Evolutionary conservation across 2,113 vertebrate species (phyloP).

Genomic region (Jaculus jaculus): DNA sequence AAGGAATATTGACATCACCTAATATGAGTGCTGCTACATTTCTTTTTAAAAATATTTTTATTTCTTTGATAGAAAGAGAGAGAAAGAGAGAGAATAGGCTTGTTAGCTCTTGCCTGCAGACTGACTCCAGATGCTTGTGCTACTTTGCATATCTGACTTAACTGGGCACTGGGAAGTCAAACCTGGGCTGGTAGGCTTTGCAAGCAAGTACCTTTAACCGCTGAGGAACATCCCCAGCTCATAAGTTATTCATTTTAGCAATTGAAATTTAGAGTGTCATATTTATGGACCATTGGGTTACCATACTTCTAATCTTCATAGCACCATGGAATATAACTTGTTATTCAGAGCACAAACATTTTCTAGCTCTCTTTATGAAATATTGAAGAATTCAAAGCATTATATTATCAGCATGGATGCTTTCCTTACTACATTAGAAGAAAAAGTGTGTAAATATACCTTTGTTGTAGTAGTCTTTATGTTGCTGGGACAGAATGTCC

Average conservation of each 20-base stretch:
- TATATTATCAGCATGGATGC: neutral
- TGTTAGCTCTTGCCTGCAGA: too few species aligned
- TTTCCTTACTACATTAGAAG: slow-evolving; percentile 10
- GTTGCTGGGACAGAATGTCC: too few species aligned
- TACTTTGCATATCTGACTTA: too few species aligned
- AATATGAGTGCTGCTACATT: neutral
- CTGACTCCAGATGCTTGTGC: too few species aligned
- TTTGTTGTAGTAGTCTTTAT: neutral
- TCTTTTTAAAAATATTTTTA: neutral
- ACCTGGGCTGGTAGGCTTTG: too few species aligned
- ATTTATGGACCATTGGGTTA: neutral
- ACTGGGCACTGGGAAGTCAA: too few species aligned
- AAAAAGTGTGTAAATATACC: neutral
- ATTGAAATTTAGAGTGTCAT: slow-evolving; percentile 7
- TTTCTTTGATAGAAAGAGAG: too few species aligned
- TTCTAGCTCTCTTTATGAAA: slow-evolving; percentile 50
- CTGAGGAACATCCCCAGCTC: too few species aligned
- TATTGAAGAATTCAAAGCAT: slow-evolving; percentile 51
- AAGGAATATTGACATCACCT: neutral
- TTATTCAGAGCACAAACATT: slow-evolving; percentile 17
- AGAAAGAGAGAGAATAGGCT: too few species aligned
- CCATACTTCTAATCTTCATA: neutral
- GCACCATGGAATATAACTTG: neutral
- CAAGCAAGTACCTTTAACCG: too few species aligned
- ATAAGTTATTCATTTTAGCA: neutral